Base-by-base conservation (phyloP, 2,797 vertebrate species). In the Trematomus bernacchii region DNA sequence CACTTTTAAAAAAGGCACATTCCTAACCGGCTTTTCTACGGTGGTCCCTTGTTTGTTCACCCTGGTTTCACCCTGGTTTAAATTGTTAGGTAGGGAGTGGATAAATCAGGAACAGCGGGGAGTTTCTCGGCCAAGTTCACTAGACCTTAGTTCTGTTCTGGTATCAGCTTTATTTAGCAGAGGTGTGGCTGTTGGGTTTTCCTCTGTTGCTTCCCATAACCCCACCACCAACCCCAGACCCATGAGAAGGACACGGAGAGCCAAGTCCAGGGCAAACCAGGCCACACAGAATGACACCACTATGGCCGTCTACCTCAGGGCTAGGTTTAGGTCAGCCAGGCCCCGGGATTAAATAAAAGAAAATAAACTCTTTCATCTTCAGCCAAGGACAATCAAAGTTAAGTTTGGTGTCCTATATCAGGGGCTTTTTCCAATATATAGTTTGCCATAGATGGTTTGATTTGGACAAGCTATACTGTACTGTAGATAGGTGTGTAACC, bases 161-260 rank as follows among this genome's bases (percentile, higher is more conserved):
- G 86, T 89, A 82, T 86, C 79, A 66, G 80, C 84, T 92, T 86
- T 88, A 89, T 93, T 91, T 91, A 93, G 89, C 83, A 52, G 86
- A 92, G 87, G 87, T 94, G 91, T 91, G 89, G 90, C 74, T 83
- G 76, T 71, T 73, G 78, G 83, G 84, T 87, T 94, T 89, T 72
- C 73, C 79, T 76, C 46, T 76, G 30, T 69, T 84, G 78, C 73
- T 79, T 89, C 84, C 80, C 80, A 83, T 78, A 89, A 91, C 72
- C 80, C 76, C 79, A 89, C 51, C 65, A 77, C 76, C 85, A 82
- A 84, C 66, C 66, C 67, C 68, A 43, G 50, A 79, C 77, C 83
- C 66, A 72, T 37, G 61, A 81, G 84, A 77, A 73, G 90, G 73
- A 85, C 76, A 72, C 55, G 4, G 23, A 50, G 72, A 84, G 72